Percentiles rank a stretch among this genome's conserved stretches.
Evolutionary conservation across 2,113 vertebrate genomes (phyloP).

Genomic region (Atrichornis clamosus): DNA sequence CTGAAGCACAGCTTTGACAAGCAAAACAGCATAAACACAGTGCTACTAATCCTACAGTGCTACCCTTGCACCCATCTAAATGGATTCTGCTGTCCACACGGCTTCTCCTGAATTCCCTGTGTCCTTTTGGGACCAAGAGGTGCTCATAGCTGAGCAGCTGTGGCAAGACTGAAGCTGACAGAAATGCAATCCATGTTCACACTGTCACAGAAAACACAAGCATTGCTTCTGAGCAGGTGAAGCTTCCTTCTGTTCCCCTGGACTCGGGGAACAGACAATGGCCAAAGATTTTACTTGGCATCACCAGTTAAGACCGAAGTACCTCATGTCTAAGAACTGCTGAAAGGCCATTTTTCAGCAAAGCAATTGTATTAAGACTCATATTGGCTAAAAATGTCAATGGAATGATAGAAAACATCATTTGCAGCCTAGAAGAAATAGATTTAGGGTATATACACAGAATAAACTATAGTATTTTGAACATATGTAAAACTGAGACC

Average conservation of each 20-base stretch:
- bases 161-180: not conserved
- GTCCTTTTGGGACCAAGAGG: not conserved
- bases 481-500: not conserved
- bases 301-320: conserved; percentile 16
- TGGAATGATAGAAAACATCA: conserved; percentile 6
- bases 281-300: not conserved
- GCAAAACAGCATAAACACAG: not conserved
- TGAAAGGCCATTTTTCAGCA: conserved; percentile 9
- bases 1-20: not conserved
- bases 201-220: not conserved
- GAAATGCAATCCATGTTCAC: not conserved
- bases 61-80: not conserved
- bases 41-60: not conserved
- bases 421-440: not conserved
- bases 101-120: not conserved
- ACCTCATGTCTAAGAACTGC: not conserved
- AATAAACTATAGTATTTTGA: not conserved
- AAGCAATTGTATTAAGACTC: conserved; percentile 33
- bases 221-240: not conserved
- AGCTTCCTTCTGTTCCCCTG: not conserved
- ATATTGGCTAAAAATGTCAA: conserved; percentile 22
- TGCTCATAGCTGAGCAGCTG: not conserved
- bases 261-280: not conserved
- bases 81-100: not conserved
- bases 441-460: not conserved